Conservation (phyloP, 2,113 vertebrate species). For the Cryptoleucopteryx plumbea region DNA sequence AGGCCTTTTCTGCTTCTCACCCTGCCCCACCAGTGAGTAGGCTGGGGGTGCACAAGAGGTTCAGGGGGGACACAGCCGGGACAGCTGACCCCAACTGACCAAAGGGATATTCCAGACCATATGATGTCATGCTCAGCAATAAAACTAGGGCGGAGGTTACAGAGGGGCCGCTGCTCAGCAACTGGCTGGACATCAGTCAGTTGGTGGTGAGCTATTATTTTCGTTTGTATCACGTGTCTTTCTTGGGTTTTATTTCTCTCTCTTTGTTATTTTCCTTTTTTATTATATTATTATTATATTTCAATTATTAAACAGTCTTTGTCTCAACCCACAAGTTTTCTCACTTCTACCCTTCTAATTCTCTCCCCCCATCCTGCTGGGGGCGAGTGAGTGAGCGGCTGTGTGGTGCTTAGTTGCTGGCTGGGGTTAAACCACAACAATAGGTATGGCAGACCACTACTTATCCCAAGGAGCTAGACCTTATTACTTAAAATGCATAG, state of each 20-base stretch:
- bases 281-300: neutral
- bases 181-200: neutral
- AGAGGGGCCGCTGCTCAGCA: rapidly evolving
- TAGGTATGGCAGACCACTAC: neutral
- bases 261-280: neutral
- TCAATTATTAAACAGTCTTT: neutral
- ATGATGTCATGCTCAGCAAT: neutral
- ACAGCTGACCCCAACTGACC: neutral
- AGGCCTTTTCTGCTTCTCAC: neutral
- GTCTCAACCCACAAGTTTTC: neutral
- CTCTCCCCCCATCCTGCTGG: neutral
- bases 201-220: neutral
- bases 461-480: neutral
- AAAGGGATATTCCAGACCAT: neutral
- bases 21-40: rapidly evolving
- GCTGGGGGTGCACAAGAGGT: neutral
- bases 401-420: neutral
- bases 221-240: neutral
- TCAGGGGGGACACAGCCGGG: neutral
- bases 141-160: neutral
- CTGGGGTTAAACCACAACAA: neutral
- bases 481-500: neutral
- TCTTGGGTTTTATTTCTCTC: neutral
- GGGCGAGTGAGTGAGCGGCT: rapidly evolving
- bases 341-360: neutral